Conservation (phyloP, 2,797 vertebrate genomes). For the Propithecus perrieri region DNA sequence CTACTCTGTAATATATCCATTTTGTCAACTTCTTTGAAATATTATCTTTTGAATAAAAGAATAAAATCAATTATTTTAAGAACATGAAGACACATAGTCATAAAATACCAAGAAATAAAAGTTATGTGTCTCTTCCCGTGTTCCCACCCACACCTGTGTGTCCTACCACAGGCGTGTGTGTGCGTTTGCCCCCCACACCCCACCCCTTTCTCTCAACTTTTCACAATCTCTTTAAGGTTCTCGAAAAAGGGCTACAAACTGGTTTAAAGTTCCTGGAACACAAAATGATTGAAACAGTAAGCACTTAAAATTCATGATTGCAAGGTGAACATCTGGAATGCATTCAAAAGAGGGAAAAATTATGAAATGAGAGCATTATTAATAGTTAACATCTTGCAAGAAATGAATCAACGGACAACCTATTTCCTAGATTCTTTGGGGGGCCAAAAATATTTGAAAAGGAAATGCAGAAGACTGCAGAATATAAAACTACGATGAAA, state of each 20-base stretch:
- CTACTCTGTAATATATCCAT: background rate
- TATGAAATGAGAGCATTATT: slow-evolving; percentile 61
- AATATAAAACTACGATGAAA: accelerated
- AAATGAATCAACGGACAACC: slow-evolving; percentile 55
- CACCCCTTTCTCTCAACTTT: background rate
- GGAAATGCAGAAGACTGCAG: background rate
- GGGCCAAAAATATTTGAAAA: background rate
- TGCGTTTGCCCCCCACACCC: too few relatives aligned
- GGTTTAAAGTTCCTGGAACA: background rate
- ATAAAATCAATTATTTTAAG: slow-evolving; percentile 8
- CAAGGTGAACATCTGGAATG: slow-evolving; percentile 66
- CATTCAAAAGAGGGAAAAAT: slow-evolving; percentile 39
- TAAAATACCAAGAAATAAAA: background rate
- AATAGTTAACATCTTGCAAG: slow-evolving; percentile 59
- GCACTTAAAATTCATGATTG: slow-evolving; percentile 52
- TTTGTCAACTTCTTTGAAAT: background rate
- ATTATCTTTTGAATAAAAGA: background rate
- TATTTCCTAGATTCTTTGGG: background rate
- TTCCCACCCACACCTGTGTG: background rate
- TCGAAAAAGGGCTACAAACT: background rate
- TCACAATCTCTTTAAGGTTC: background rate
- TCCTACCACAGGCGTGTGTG: background rate
- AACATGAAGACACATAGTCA: background rate
- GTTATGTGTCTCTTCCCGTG: background rate
- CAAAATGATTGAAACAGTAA: background rate